Base-by-base conservation (phyloP, 2,888 invertebrate species). In the Autographa gamma region DNA sequence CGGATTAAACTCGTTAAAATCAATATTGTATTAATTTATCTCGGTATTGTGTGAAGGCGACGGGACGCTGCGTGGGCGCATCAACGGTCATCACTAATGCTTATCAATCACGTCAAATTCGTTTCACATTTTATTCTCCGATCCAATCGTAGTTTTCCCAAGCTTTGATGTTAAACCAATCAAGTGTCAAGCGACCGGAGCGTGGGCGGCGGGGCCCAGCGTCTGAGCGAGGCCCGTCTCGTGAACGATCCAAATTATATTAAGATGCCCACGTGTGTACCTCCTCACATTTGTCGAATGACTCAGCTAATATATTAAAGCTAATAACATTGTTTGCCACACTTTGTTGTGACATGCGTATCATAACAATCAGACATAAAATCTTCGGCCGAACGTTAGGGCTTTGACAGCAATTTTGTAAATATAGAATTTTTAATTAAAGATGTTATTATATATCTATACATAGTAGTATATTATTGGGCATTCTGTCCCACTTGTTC, bases 201-300 rank as follows among this genome's bases (percentile, higher is more conserved):
- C 77, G 80, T 77, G 61, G 81, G 81, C 61, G 77, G 59, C 11
- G 0, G 38, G 6, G 8, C 2, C 34, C 41, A 25, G 64, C 34
- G 52, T 76, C 68, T 63, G 76, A 62, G 63, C 77, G 19, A 38
- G 19, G 43, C 54, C 54, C 69, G 60, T 66, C 59, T 41, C 60
- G 48, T 43, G 60, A 82, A 82, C 66, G 80, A 71, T 54, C 59
- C 63, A 60, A 16, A 74, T 81, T 74, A 83, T 48, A 73, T 77
- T 80, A 74, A 80, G 69, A 74, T 80, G 74, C 48, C 48, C 8
- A 8, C 8, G 16, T 16, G 16, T n/a, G n/a, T 48, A 48, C 7
- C n/a, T 48, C 7, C n/a, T 16, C 8, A 43, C 14, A 43, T 43
- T 48, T 48, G 48, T n/a, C n/a, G n/a, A 14, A n/a, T 48, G 48